A percentile compares a stretch with the other conserved stretches of the same genome.
Evolutionary conservation across 2,113 vertebrate species (phyloP).

Genomic region (Mesitornis unicolor): DNA sequence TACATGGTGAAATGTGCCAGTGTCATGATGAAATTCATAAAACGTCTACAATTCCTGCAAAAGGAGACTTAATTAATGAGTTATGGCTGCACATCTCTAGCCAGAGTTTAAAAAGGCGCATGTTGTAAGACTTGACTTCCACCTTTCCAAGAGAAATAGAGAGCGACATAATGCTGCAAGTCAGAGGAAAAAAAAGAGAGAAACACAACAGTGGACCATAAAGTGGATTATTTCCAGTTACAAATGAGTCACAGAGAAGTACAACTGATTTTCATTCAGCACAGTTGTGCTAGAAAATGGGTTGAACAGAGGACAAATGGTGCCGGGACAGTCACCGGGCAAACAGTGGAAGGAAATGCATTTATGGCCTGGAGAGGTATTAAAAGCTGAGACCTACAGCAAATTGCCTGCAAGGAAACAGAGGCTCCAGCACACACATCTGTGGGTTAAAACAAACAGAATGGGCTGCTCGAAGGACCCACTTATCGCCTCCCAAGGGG

Average conservation of each 20-base stretch:
- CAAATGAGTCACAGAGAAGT: not conserved
- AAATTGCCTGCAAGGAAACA: not conserved
- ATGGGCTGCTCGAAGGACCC: not conserved
- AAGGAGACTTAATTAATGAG: slow-evolving; percentile 50
- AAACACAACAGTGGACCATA: not conserved
- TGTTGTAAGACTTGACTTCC: not conserved
- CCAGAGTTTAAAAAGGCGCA: not conserved
- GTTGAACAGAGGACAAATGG: not conserved
- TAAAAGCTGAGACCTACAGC: not conserved
- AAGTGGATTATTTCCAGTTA: not conserved
- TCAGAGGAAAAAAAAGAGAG: not conserved
- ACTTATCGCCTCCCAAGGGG: not conserved
- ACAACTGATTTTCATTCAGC: not conserved
- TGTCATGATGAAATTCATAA: slow-evolving; percentile 28
- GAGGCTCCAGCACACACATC: not conserved
- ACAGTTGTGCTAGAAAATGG: not conserved
- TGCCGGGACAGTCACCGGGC: not conserved
- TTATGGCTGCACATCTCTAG: not conserved
- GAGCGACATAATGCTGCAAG: not conserved
- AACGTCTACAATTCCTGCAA: not conserved
- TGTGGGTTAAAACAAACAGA: not conserved
- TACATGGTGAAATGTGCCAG: slow-evolving; percentile 15
- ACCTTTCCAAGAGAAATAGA: not conserved
- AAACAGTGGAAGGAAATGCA: not conserved
- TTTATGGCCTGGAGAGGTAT: not conserved